These are phyloP conservation scores for Drosophila recens DNA, from an alignment of 2,888 invertebrate species.

Conservation along the genomic window DNA sequence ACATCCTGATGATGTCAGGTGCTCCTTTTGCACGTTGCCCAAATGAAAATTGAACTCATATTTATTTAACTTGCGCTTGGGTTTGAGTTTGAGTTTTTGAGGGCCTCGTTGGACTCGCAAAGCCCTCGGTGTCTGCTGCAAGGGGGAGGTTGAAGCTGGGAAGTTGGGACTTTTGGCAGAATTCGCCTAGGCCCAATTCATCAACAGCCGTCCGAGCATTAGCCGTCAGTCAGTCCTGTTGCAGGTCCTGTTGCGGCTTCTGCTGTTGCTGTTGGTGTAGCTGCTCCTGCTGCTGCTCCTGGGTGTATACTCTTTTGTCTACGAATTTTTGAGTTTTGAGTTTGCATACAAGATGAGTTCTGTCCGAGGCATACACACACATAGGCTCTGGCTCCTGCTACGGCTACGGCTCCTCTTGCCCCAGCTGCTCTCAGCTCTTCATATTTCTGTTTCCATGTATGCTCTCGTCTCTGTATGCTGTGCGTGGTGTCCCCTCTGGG, in stretches of 20 bases:
- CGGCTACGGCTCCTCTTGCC: not conserved
- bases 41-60: constrained; percentile 83
- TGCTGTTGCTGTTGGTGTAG: constrained; percentile 15
- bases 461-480: constrained; percentile 9
- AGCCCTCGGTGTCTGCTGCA: constrained; percentile 7
- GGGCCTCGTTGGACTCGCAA: not conserved
- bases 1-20: constrained; percentile 11
- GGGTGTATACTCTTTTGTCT: constrained; percentile 77
- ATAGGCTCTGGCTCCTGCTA: constrained; percentile 3
- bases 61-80: constrained; percentile 73
- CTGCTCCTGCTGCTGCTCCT: constrained; percentile 39
- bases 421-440: constrained; percentile 7
- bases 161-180: not conserved
- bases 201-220: constrained; percentile 73
- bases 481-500: constrained; percentile 74
- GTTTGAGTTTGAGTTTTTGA: not conserved
- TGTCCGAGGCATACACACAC: constrained; percentile 48
- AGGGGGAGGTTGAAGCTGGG: not conserved
- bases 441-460: constrained; percentile 18
- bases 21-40: constrained; percentile 42
- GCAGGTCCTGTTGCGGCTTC: constrained; percentile 34
- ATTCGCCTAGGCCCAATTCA: constrained; percentile 75
- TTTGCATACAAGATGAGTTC: constrained; percentile 82
- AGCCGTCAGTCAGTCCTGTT: constrained; percentile 47
- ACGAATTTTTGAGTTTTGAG: constrained; percentile 82